Base-by-base conservation (phyloP, 2,797 vertebrate species). In the Setipinna tenuifilis region DNA sequence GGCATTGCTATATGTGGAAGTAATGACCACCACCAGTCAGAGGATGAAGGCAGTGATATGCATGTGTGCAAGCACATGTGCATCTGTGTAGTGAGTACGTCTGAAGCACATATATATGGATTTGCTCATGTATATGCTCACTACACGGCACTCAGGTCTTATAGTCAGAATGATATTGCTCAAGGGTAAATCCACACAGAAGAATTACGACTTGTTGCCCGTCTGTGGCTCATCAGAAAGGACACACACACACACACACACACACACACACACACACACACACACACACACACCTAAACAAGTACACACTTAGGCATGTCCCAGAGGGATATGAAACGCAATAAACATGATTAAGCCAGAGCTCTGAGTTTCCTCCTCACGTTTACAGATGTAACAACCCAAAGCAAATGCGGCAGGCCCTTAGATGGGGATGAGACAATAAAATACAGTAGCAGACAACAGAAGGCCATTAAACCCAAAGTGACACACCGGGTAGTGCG, bases 401-500 rank as follows among this genome's bases (percentile, higher is more conserved):
- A 84, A 88, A 83, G 78, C 81, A 84, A 88, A 80, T 87, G 88
- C 91, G 87, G 89, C 91, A 90, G 90, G 91, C 92, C 93, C 92
- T 93, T 90, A 91, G 92, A 90, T 93, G 80, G 90, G 88, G 84
- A 90, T 91, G 91, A 92, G 90, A 91, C 91, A 59, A 86, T 87
- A 85, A 90, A 86, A 86, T 71, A 23, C 31, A 71, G 87, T 80
- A 50, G 84, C 28, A 81, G 87, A 87, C 84, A 93, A 93, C 89
- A 92, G 91, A 90, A 90, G 92, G 92, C 92, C 90, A 91, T 95
- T 95, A 95, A 95, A 95, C 92, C 91, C 92, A 95, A 95, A 92
- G 94, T 95, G 94, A 95, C 94, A 94, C 85, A 83, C 87, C 89
- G 89, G 92, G 91, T 91, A 93, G 88, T 90, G 88, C 88, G 87